Evolutionary conservation across 2,797 vertebrate species (phyloP).

Genomic region (Gadopsis bispinosus): DNA sequence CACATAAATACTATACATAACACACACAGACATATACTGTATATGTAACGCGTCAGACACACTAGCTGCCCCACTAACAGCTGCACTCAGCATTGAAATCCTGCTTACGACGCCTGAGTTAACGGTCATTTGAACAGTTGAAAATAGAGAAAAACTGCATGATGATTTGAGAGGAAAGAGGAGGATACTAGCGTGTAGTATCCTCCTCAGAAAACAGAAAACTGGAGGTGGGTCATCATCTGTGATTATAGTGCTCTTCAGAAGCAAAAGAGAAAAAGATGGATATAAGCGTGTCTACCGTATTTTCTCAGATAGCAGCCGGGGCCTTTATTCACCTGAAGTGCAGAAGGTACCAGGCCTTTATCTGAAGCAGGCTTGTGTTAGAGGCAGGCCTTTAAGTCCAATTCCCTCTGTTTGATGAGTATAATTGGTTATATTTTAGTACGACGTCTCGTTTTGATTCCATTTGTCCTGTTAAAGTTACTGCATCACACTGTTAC

Average conservation of each 20-base stretch:
- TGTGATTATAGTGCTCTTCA: constrained; percentile 12
- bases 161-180: constrained; percentile 7
- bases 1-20: constrained; percentile 16
- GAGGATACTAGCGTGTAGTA: too few species aligned
- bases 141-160: constrained; percentile 12
- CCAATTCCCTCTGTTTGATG: too few species aligned
- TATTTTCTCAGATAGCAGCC: too few species aligned
- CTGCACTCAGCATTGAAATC: constrained; percentile 24
- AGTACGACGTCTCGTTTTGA: too few species aligned
- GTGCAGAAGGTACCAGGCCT: too few species aligned
- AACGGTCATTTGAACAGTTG: not conserved
- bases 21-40: constrained; percentile 9
- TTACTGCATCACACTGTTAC: too few species aligned
- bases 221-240: constrained; percentile 29
- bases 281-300: too few species aligned
- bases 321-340: too few species aligned
- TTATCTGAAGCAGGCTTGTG: too few species aligned
- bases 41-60: constrained; percentile 19
- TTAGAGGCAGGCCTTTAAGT: too few species aligned
- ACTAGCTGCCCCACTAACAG: constrained; percentile 35
- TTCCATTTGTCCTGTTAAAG: too few species aligned
- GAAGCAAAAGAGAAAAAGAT: not conserved
- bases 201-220: not conserved
- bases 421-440: too few species aligned
- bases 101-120: not conserved